These are phyloP conservation scores for Callospermophilus lateralis DNA, from an alignment of 2,113 vertebrate species.

Conservation along the genomic window DNA sequence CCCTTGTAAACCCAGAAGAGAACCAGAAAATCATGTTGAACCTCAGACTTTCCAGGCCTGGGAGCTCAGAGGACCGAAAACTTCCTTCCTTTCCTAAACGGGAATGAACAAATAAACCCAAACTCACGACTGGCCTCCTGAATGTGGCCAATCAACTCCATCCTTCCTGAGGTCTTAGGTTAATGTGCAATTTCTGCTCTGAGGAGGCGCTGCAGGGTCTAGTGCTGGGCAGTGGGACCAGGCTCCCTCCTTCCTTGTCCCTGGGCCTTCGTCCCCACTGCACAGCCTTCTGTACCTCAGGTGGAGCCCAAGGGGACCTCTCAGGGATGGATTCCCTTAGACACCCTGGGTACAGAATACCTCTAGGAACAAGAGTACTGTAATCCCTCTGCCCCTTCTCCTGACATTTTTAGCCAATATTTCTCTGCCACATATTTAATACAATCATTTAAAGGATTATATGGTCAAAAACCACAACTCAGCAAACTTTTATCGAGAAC, in stretches of 20 bases:
- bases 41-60: slow-evolving; percentile 19
- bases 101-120: not conserved
- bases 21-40: not conserved
- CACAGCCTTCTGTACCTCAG: not conserved
- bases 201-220: not conserved
- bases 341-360: not conserved
- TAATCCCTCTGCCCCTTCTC: not conserved
- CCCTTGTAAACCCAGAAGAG: not conserved
- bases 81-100: not conserved
- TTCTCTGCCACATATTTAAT: not conserved
- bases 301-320: not conserved
- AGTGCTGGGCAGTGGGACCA: not conserved
- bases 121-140: not conserved
- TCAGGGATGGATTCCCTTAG: not conserved
- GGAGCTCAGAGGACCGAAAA: not conserved
- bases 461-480: not conserved
- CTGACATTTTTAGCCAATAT: not conserved
- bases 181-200: not conserved
- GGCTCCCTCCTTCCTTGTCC: not conserved
- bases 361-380: not conserved
- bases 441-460: not conserved
- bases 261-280: no score
- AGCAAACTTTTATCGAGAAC: not conserved
- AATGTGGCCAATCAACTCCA: not conserved
- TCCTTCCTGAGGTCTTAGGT: not conserved